Evolutionary conservation across 1,140 invertebrate species (phyloP), one percentile per base, ranked within the genome.

Genomic region (Nasonia giraulti): DNA sequence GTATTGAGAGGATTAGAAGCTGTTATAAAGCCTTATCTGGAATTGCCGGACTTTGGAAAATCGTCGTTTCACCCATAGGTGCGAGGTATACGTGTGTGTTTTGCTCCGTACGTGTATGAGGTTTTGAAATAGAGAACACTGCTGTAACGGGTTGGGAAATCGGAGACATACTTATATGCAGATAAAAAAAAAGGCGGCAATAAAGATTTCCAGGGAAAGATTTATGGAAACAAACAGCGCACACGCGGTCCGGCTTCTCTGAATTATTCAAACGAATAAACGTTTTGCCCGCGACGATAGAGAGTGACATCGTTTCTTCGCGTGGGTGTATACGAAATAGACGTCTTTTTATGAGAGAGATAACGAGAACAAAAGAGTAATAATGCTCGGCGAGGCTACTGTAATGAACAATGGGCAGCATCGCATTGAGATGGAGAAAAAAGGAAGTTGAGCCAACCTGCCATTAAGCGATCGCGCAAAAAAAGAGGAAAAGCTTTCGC

Each of bases 231-330:
- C 55, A 62, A 62, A n/a, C n/a, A 62, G 55, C 17, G 55, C 20
- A 7, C 55, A n/a, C 2, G 55, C 55, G 17, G 27, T 27, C 27
- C 27, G 27, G 55, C 55, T 62, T 62, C 55, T n/a, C 55, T 62
- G 55, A 62, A 62, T 62, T 62, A 62, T 62, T 62, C 55, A 62
- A 62, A 62, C 20, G 55, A 62, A 62, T 62, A n/a, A 62, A 62
- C 55, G 55, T n/a, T 20, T 62, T 20, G 20, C 55, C 20, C 0
- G 55, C 55, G 55, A 62, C n/a, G 5, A 27, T 27, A 27, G 20
- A 20, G 55, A 20, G 55, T 50, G 11, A 62, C 20, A 62, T 62
- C 55, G 55, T 62, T n/a, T 62, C 55, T 62, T 62, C 55, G 6
- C 7, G 14, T 27, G 27, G 27, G 27, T 27, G 27, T n/a, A n/a